These are phyloP conservation scores for Ceratina australensis DNA, from an alignment of 1,140 invertebrate species.

Conservation along the genomic window DNA sequence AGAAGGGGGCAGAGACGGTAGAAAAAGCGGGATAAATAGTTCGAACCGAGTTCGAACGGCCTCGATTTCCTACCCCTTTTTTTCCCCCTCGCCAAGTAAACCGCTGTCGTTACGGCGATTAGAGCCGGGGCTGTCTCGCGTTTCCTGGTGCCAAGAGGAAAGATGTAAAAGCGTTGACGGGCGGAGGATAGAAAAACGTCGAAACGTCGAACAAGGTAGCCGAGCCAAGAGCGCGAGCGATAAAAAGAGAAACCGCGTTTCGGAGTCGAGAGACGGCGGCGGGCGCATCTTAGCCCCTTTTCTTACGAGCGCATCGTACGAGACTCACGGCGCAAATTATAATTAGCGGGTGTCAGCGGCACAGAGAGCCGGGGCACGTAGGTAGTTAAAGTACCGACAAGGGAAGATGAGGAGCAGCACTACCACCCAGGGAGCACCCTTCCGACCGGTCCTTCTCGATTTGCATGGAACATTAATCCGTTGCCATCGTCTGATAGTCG, in stretches of 20 bases:
- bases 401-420: constrained; percentile 29
- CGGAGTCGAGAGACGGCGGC: constrained; percentile 17
- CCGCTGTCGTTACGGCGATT: constrained; percentile 37
- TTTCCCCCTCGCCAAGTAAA: background rate
- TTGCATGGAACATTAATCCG: background rate
- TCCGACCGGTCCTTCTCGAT: background rate
- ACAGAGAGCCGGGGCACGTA: constrained; percentile 48
- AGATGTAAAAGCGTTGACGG: constrained; percentile 6
- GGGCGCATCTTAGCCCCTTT: constrained; percentile 24
- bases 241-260: constrained; percentile 8
- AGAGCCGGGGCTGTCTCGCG: constrained; percentile 9
- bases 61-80: constrained; percentile 10
- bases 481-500: constrained; percentile 13
- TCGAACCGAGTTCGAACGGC: background rate
- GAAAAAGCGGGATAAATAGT: background rate
- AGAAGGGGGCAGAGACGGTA: no score
- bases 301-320: background rate
- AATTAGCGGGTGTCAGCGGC: constrained; percentile 57
- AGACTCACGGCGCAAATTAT: constrained; percentile 59
- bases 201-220: background rate
- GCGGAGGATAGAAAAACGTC: background rate
- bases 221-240: background rate
- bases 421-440: background rate
- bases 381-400: constrained; percentile 45
- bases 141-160: constrained; percentile 17